Conservation (phyloP, 2,113 vertebrate species). For the Notothenia rossii region DNA sequence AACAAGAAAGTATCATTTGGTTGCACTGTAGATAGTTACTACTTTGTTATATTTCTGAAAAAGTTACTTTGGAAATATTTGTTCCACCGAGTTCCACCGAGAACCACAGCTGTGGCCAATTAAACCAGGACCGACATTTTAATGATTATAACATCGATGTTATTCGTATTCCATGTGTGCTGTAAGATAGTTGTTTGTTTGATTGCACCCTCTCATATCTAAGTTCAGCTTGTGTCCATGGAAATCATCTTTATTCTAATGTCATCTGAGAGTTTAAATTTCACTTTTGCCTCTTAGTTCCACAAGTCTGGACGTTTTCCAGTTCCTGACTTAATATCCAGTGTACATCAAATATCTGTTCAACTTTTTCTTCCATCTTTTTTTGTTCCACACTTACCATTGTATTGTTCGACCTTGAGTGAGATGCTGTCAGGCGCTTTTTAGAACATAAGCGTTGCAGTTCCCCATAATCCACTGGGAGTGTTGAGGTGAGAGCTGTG, state of each 20-base stretch:
- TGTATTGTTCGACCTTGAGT: constrained; percentile 86
- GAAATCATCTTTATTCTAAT: neutral
- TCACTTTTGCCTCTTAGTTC: constrained; percentile 28
- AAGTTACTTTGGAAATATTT: neutral
- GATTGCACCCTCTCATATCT: neutral
- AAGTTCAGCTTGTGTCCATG: neutral
- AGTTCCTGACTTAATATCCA: constrained; percentile 47
- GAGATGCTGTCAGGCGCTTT: constrained; percentile 83
- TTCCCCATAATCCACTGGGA: constrained; percentile 85
- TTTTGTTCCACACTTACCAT: constrained; percentile 68
- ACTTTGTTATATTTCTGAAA: neutral
- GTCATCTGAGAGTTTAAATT: constrained; percentile 19
- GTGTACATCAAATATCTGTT: constrained; percentile 70
- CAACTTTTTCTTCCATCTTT: constrained; percentile 67
- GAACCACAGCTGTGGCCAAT: constrained; percentile 8
- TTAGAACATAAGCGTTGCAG: constrained; percentile 85
- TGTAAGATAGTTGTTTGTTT: neutral
- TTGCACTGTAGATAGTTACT: neutral
- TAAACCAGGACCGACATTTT: neutral
- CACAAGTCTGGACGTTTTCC: constrained; percentile 57
- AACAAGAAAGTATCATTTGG: neutral
- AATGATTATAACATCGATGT: neutral
- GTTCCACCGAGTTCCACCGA: neutral
- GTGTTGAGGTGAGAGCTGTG: constrained; percentile 83
- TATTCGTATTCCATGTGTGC: neutral